Evolutionary conservation across 2,888 invertebrate genomes (phyloP).

Genomic region (Zygaena filipendulae): DNA sequence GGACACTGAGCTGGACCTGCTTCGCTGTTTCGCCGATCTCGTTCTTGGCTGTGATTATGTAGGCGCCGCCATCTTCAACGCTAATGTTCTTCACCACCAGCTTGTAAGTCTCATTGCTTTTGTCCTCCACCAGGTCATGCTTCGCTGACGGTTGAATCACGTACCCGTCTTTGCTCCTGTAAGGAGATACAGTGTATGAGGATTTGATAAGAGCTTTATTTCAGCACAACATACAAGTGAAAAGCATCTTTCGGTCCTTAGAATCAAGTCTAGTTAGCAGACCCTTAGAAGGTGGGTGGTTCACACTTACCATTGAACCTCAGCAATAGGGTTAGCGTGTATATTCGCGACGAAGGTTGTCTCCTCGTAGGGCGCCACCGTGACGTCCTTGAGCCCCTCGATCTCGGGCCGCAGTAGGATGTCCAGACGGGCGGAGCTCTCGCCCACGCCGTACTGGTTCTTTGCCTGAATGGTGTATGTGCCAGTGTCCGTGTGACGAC

Average conservation of each 20-base stretch:
- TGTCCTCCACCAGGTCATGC: conserved; percentile 70
- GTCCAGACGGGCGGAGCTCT: conserved; percentile 80
- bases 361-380: conserved; percentile 80
- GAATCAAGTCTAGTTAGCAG: no score
- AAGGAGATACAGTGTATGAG: neutral
- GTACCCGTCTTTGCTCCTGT: conserved; percentile 73
- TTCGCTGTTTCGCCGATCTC: conserved; percentile 77
- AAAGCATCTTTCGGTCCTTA: no score
- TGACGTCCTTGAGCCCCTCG: conserved; percentile 77
- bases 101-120: conserved; percentile 72
- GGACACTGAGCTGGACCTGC: conserved; percentile 76
- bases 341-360: conserved; percentile 84
- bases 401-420: conserved; percentile 84
- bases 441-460: conserved; percentile 83
- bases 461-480: conserved; percentile 82
- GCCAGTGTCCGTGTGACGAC: conserved; percentile 82
- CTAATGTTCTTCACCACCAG: conserved; percentile 77
- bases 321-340: conserved; percentile 90
- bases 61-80: conserved; percentile 80
- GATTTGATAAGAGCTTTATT: neutral
- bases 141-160: conserved; percentile 68
- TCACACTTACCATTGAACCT: conserved; percentile 85
- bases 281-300: no score
- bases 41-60: conserved; percentile 82
- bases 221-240: neutral